phyloP scores from a whole-genome alignment of 1,140 invertebrate genomes.

The Mamestra configurata region DNA sequence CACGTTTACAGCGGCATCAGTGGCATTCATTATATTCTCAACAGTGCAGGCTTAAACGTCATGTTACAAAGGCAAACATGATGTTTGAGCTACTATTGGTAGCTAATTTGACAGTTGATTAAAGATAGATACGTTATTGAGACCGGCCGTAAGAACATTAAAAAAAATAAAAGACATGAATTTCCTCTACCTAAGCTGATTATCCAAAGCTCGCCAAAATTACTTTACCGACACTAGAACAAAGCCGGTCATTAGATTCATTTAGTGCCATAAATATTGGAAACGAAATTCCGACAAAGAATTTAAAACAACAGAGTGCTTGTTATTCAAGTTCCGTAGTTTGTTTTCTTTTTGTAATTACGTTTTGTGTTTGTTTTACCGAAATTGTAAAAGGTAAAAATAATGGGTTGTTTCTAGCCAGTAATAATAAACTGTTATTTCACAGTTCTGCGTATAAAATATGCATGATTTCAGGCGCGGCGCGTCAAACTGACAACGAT shows the following conservation, averaged over 20 bases:
- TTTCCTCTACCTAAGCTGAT: background rate
- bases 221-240: background rate
- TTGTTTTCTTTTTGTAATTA: conserved; percentile 16
- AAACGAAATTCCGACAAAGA: background rate
- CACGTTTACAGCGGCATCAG: no score
- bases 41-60: no score
- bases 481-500: no score
- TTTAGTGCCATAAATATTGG: background rate
- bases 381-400: conserved; percentile 8
- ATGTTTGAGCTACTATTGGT: no score
- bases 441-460: background rate
- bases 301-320: conserved; percentile 25
- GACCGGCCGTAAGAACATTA: no score
- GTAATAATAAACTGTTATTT: background rate
- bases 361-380: background rate
- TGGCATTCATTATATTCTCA: no score
- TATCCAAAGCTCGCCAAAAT: background rate
- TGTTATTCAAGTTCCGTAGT: conserved; percentile 30
- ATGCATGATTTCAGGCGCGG: background rate
- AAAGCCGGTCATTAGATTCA: conserved; percentile 16
- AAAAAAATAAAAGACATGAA: background rate
- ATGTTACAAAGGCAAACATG: no score
- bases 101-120: no score
- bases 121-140: no score
- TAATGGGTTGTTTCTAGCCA: background rate